Evolutionary conservation across 2,113 vertebrate genomes (phyloP).

Genomic region (Bos taurus): ARS-UCD2.0 NC_037351.1:45837501-45838000

Average conservation of each 20-base stretch:
- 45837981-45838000: neutral
- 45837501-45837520: neutral
- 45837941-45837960: neutral
- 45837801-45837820: neutral
- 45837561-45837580: neutral
- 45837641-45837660: neutral
- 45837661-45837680: neutral
- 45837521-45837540: neutral
- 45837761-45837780: neutral
- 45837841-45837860: neutral
- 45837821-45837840: neutral
- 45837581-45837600: neutral
- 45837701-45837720: neutral
- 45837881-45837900: neutral
- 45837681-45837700: neutral
- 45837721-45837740: neutral
- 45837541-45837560: neutral
- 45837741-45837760: neutral
- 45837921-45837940: neutral
- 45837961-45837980: neutral
- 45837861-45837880: neutral
- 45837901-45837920: neutral
- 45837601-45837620: neutral
- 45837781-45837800: neutral
- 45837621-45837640: neutral